Conservation (phyloP, 2,888 invertebrate species). For the Ferrisia virgata region DNA sequence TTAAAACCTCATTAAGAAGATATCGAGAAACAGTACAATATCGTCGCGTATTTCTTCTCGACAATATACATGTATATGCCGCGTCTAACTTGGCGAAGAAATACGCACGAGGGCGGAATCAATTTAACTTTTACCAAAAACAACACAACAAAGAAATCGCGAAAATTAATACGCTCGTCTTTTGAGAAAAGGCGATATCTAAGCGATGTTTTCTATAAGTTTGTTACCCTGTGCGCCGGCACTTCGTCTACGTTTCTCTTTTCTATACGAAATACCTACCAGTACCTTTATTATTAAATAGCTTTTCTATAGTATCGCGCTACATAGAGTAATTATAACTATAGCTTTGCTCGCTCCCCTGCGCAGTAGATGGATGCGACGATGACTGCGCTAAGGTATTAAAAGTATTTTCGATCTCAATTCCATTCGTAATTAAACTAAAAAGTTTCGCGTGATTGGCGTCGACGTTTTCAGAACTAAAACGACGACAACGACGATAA, state of each 20-base stretch:
- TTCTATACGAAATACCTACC: neutral
- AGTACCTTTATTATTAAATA: neutral
- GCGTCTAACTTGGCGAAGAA: neutral
- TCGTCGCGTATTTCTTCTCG: neutral
- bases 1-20: neutral
- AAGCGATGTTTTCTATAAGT: neutral
- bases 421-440: neutral
- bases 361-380: too few species aligned
- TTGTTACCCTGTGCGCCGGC: neutral
- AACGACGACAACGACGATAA: neutral
- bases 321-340: neutral
- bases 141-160: neutral
- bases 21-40: neutral
- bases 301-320: neutral
- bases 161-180: neutral
- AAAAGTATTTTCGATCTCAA: neutral
- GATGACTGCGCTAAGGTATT: neutral
- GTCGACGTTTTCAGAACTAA: neutral
- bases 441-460: constrained; percentile 1
- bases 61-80: too few species aligned
- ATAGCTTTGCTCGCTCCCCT: neutral
- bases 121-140: neutral
- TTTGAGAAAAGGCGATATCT: neutral
- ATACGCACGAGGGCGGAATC: neutral
- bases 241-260: neutral